Evolutionary conservation across 2,888 invertebrate species (phyloP), one percentile per base, ranked within the genome.

Genomic region (Leptinotarsa haldemani): DNA sequence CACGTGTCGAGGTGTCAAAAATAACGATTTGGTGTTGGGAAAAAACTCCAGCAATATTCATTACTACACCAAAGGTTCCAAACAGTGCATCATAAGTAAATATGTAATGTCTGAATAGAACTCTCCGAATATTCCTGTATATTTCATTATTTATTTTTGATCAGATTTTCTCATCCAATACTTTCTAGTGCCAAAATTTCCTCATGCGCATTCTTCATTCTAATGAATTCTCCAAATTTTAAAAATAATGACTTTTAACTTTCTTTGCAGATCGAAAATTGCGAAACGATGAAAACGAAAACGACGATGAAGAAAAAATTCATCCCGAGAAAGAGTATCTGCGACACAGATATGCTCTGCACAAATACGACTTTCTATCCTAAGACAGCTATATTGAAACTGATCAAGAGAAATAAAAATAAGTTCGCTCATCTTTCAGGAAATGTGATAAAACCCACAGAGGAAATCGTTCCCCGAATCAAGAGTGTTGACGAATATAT

Each of bases 361-460:
- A 65, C 68, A 16, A 71, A 74, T 1, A 68, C 74, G 12, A 68
- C 74, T n/a, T 20, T 25, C 12, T 77, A 77, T 18, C 77, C 77
- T 2, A 66, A 61, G 46, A 56, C 18, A 47, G 74, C 73, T 4
- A 75, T 76, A 25, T 52, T 56, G 50, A 69, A 47, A 47, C n/a
- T 76, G 12, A 18, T 75, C 22, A 68, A 68, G 18, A 72, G 58
- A 30, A 74, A 74, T 48, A 72, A 47, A 47, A 75, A 74, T 7
- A 74, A 65, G 56, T 76, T 73, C 58, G 69, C 50, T 0, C 65
- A 64, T 12, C 61, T 76, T 1, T 65, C 68, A 5, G 77, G 77
- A 4, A 63, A 74, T 3, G 75, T 76, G 4, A 73, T 77, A 3
- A 71, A 75, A 46, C 75, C 77, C 0, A 68, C 73, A 3, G 52